Base-by-base conservation (phyloP, 2,113 vertebrate species). In the Lethenteron reissneri region DNA sequence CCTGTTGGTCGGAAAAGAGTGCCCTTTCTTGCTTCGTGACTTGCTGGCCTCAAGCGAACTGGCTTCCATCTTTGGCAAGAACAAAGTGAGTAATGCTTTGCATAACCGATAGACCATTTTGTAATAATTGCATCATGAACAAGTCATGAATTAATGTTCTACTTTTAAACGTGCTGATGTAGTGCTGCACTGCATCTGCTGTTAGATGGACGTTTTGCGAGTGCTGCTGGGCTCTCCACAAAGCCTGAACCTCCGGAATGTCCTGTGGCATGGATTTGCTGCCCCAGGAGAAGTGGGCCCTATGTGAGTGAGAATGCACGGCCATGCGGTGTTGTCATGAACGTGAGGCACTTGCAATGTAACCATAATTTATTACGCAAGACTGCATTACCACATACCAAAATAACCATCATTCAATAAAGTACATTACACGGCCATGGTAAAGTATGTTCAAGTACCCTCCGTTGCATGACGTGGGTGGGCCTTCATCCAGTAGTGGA, bases 191-290 rank as follows among this genome's bases (percentile, higher is more conserved):
- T 74, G 1, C 76, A 58, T 73, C 56, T 70, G 41, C 71, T 58
- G 58, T 72, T 73, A 86, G 85, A 83, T 86, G 83, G 57, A 83
- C 1, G 73, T 85, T 8, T 75, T 86, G 10, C 79, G 11, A 21
- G 72, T 86, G 58, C 84, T 86, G 73, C 57, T 85, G 59, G 85
- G 85, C 21, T 83, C 82, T 57, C 85, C 85, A 0, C 1, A 56
- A n/a, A 83, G 84, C 70, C 78, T 86, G 70, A 86, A 86, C 75
- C 81, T 86, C 71, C 81, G 83, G 14, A 86, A 86, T 17, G 15
- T 85, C 76, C 74, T 84, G 21, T 86, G 85, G 85, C 85, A 86
- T 15, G 84, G 85, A 3, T 86, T 86, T 75, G 82, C 78, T 0
- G 79, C 84, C 3, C 83, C 84, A 9, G 14, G 73, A 12, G 85